These are phyloP conservation scores for Cosmia trapezina DNA, from an alignment of 2,888 invertebrate genomes.

Conservation along the genomic window DNA sequence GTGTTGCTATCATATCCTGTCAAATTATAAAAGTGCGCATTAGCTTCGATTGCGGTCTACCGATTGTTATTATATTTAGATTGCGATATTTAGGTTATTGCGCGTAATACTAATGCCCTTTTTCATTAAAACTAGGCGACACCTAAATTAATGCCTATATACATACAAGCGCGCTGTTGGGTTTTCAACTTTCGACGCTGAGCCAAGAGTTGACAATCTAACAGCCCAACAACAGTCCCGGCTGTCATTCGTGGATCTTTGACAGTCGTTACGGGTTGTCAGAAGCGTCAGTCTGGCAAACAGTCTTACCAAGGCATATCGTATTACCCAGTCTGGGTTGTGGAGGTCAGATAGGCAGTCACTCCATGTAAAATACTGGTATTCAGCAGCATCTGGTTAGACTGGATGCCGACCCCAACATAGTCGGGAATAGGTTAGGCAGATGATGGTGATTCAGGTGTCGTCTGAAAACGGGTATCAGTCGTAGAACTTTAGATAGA, in stretches of 20 bases:
- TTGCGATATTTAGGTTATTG: conserved; percentile 4
- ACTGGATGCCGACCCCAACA: too few species aligned
- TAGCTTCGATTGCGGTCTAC: conserved; percentile 16
- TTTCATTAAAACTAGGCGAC: neutral
- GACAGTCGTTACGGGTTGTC: too few species aligned
- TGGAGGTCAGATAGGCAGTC: too few species aligned
- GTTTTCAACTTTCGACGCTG: neutral
- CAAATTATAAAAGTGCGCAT: conserved; percentile 29
- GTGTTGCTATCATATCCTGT: conserved; percentile 13
- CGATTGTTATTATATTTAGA: conserved; percentile 7
- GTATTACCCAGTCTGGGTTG: too few species aligned
- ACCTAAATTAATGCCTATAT: neutral
- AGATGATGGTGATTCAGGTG: too few species aligned
- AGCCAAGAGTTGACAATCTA: neutral
- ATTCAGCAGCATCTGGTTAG: too few species aligned
- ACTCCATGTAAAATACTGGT: too few species aligned
- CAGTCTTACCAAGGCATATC: too few species aligned
- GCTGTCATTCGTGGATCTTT: too few species aligned
- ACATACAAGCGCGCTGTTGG: neutral
- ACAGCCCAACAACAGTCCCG: neutral
- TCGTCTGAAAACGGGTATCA: neutral
- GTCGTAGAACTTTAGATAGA: neutral
- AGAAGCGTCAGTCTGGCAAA: too few species aligned
- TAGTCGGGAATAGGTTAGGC: too few species aligned
- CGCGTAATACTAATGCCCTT: neutral